Evolutionary conservation across 2,888 invertebrate species (phyloP), one percentile per base, ranked within the genome.

Genomic region (Ganaspis brasiliensis): DNA sequence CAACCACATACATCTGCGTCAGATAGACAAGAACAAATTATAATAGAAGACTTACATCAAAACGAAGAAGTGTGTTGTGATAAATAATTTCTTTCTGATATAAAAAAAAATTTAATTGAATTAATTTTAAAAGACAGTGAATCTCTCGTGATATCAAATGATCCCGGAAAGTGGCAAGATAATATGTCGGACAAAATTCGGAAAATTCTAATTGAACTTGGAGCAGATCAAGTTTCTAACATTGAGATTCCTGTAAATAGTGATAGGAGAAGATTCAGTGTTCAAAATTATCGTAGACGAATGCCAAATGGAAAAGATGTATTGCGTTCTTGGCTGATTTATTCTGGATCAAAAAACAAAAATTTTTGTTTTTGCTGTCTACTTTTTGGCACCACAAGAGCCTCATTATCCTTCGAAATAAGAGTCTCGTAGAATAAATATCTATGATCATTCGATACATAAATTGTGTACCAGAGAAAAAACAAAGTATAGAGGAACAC

Each of bases 401-500:
- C 19, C 26, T 61, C 61, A 14, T n/a, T 61, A 26, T 61, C 61
- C 12, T 83, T 52, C 85, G 85, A 21, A 86, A 85, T 71, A 77
- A 79, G 45, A 75, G 74, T 67, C 81, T 82, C 35, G 72, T 73
- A 74, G 85, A 85, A 74, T 84, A 86, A 79, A 81, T 85, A 74
- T 82, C 76, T 70, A 49, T 85, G 45, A 80, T 86, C 57, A 78
- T 85, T 52, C 71, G 83, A 80, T 82, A 81, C 79, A 80, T 82
- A 40, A 80, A 57, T 63, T 75, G 75, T 73, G 75, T 70, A 59
- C 77, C 57, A 76, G 70, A 21, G 73, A 76, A 72, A 61, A 78
- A 45, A 78, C 79, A 76, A 72, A 81, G 56, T 63, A 77, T 61
- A 76, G 80, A 75, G 74, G 77, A 79, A 63, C 75, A 71, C 52